Evolutionary conservation across 2,113 vertebrate species (phyloP).

Genomic region (Pica pica): DNA sequence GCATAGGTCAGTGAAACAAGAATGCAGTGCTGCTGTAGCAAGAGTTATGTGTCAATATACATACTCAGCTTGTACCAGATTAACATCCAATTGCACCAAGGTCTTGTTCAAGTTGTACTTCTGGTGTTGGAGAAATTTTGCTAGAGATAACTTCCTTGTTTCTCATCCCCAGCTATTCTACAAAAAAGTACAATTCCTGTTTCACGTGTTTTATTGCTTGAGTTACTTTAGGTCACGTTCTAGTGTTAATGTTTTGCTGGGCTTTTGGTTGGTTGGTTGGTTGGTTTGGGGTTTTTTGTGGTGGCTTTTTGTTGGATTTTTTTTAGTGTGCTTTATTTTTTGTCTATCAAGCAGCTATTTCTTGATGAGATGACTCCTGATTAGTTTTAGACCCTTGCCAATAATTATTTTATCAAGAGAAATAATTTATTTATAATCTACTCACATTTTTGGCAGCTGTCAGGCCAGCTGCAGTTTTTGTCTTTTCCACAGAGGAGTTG

Average conservation of each 20-base stretch:
- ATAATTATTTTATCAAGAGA: neutral
- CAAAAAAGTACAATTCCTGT: neutral
- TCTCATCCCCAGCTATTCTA: neutral
- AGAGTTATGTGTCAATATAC: neutral
- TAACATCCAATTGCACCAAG: neutral
- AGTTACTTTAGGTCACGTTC: neutral
- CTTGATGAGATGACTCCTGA: neutral
- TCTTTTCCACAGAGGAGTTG: neutral
- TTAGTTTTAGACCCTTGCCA: neutral
- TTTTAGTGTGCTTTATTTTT: neutral
- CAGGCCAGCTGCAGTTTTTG: neutral
- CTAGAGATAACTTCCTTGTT: neutral
- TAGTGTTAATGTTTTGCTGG: neutral
- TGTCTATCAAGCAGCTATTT: neutral
- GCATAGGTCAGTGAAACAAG: neutral
- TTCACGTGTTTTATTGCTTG: neutral
- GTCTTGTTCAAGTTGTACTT: neutral
- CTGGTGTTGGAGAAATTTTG: neutral
- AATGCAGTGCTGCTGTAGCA: neutral
- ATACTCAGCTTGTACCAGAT: neutral
- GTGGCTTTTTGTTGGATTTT: neutral
- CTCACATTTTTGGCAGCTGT: neutral
- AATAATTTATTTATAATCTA: neutral
- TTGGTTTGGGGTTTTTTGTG: neutral
- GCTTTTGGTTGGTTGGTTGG: neutral